Evolutionary conservation across 2,888 invertebrate species (phyloP), one percentile per base, ranked within the genome.

Genomic region (Lasioglossum vierecki): DNA sequence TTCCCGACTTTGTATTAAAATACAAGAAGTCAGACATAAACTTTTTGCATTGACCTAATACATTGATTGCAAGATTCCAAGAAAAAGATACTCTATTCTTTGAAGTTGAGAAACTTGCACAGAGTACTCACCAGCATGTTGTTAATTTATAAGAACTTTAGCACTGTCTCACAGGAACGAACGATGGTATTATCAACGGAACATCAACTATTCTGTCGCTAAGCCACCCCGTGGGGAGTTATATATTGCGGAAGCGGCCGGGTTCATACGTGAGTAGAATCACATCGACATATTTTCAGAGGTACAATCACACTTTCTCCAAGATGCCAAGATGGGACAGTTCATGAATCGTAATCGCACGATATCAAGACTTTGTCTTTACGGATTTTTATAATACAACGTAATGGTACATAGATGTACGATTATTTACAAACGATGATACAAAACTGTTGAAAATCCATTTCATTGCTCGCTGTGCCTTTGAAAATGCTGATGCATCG

Each of bases 231-330:
- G 90, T 89, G 91, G 89, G 91, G 91, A 90, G 91, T 93, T 94
- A 93, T 94, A 94, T 94, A 94, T 91, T 81, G 80, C 93, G 94
- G 94, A 94, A 94, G 92, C 91, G 88, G 87, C 88, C 84, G 79
- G 79, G 81, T 71, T 76, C 68, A 81, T 84, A 93, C 93, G 93
- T 94, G 94, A 90, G 76, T 86, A 78, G 94, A 89, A 93, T 93
- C 75, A 79, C 77, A 89, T 86, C 83, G 87, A 53, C 76, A 81
- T 70, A 83, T 83, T 89, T 87, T 80, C 74, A 87, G 76, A 81
- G 77, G 44, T 57, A 83, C 70, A 60, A 76, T 76, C 88, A 88
- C 84, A 92, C 93, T 93, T 93, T 93, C 93, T 90, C 89, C 85
- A 57, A 79, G 78, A 86, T 79, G 78, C 89, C 85, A 63, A 78